phyloP scores from a whole-genome alignment of 2,888 invertebrate genomes.

The Chymomyza caudatula region DNA sequence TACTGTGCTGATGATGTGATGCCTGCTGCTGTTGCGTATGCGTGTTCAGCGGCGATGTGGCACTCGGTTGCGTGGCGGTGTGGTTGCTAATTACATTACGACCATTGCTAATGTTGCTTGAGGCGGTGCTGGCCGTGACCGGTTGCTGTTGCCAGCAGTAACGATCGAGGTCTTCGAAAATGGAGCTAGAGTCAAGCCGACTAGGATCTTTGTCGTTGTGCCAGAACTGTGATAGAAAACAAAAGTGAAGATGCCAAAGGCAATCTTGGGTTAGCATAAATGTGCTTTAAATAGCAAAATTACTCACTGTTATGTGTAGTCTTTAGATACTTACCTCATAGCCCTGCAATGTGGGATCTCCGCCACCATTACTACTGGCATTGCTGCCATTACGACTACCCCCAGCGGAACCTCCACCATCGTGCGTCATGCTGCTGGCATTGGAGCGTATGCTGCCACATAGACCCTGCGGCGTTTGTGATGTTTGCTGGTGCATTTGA shows the following conservation, averaged over 20 bases:
- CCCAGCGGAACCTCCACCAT: slow-evolving; percentile 48
- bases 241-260: neutral
- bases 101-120: slow-evolving; percentile 77
- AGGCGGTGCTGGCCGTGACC: slow-evolving; percentile 68
- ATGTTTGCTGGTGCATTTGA: slow-evolving; percentile 38
- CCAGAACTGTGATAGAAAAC: slow-evolving; percentile 73
- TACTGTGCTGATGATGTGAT: slow-evolving; percentile 31
- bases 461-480: slow-evolving; percentile 36
- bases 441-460: slow-evolving; percentile 48
- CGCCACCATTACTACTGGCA: slow-evolving; percentile 53
- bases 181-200: slow-evolving; percentile 83
- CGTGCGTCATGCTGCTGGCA: slow-evolving; percentile 61
- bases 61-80: slow-evolving; percentile 63
- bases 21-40: slow-evolving; percentile 34
- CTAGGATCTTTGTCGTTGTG: slow-evolving; percentile 81
- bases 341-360: slow-evolving; percentile 77
- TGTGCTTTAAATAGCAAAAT: neutral
- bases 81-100: slow-evolving; percentile 68
- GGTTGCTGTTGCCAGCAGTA: slow-evolving; percentile 87
- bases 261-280: neutral
- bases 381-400: slow-evolving; percentile 53
- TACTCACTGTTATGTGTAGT: too few relatives aligned
- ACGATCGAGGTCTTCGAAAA: slow-evolving; percentile 90
- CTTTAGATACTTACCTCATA: slow-evolving; percentile 76
- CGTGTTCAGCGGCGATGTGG: slow-evolving; percentile 51